Percentiles rank a stretch among this genome's conserved stretches.
phyloP scores from a whole-genome alignment of 2,113 vertebrate genomes.

The Amia ocellicauda region DNA sequence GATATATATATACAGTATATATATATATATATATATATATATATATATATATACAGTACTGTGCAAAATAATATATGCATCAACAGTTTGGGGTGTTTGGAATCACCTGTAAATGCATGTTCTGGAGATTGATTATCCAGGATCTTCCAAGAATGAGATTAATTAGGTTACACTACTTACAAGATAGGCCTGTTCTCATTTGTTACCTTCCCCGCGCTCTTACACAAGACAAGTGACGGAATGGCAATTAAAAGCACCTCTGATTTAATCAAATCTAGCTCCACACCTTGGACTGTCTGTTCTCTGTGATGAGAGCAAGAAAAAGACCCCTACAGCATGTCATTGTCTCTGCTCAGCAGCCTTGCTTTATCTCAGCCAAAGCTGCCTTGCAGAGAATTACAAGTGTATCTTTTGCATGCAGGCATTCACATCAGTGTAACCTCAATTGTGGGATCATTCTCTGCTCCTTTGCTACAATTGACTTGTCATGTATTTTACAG shows the following conservation, averaged over 20 bases:
- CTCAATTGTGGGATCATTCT: constrained; percentile 41
- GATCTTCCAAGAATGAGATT: no score
- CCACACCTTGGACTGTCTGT: constrained; percentile 5
- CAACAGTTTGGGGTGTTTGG: no score
- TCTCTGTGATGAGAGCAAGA: not conserved
- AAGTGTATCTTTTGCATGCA: constrained; percentile 60
- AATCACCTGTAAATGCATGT: no score
- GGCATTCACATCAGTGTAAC: constrained; percentile 36
- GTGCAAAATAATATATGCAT: no score
- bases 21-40: no score
- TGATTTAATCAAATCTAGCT: constrained; percentile 2
- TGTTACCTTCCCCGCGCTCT: not conserved
- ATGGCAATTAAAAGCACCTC: not conserved
- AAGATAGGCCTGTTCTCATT: no score
- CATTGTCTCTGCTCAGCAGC: constrained; percentile 3
- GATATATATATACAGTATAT: no score
- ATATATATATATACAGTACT: no score
- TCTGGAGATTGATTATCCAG: no score
- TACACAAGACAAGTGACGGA: constrained; percentile 1
- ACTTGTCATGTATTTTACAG: constrained; percentile 74
- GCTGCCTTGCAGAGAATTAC: constrained; percentile 29
- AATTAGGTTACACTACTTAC: no score
- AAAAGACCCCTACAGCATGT: not conserved
- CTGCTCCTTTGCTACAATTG: constrained; percentile 53
- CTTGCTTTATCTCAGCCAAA: constrained; percentile 14